Evolutionary conservation across 2,797 vertebrate genomes (phyloP).

Genomic region (Urosaurus nigricauda): DNA sequence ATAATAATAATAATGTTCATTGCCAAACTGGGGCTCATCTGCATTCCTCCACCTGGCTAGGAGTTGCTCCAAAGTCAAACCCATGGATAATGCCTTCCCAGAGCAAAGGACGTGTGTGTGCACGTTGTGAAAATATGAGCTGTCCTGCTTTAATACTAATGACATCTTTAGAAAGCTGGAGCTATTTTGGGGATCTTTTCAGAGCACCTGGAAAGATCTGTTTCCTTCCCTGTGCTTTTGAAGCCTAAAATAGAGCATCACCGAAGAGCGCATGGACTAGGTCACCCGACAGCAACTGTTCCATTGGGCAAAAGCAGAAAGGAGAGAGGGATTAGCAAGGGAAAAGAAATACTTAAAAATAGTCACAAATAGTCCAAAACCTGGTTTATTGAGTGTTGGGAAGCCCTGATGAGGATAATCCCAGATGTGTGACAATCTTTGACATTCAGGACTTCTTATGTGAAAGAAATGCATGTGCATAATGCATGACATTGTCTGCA

Average conservation of each 20-base stretch:
- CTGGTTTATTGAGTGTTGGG: no score
- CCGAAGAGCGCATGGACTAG: background rate
- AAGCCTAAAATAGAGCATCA: constrained; percentile 27
- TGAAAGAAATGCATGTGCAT: no score
- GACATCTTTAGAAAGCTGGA: constrained; percentile 23
- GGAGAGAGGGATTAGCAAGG: background rate
- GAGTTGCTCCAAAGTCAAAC: background rate
- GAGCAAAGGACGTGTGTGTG: background rate
- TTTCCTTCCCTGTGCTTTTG: background rate
- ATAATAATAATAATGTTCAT: no score
- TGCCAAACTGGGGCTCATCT: background rate
- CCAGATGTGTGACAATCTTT: no score
- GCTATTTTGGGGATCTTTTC: constrained; percentile 37
- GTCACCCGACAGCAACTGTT: background rate
- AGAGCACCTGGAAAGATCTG: constrained; percentile 35
- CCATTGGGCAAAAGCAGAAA: no score
- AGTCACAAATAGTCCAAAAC: no score
- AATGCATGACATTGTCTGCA: no score
- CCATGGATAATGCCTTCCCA: background rate
- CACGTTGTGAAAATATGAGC: constrained; percentile 9
- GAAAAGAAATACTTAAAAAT: no score
- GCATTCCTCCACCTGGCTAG: background rate
- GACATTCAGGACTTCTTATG: no score
- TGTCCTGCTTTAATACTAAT: constrained; percentile 33
- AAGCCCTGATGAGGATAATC: no score